Evolutionary conservation across 2,888 invertebrate species (phyloP).

Genomic region (Autographa gamma): DNA sequence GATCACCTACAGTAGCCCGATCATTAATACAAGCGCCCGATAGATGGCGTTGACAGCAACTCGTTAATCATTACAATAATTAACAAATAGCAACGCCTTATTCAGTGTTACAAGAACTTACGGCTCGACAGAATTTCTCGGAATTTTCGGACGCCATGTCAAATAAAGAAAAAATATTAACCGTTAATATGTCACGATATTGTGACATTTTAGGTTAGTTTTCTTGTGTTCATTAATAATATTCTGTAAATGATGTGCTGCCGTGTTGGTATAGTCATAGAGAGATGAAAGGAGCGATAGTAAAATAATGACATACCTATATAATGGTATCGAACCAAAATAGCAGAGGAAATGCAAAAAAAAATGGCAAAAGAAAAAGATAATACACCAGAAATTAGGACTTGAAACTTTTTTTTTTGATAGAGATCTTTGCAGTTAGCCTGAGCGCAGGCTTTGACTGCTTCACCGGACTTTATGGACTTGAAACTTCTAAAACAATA

Average conservation of each 20-base stretch:
- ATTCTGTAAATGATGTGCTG: background rate
- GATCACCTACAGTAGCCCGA: constrained; percentile 13
- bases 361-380: too few relatives aligned
- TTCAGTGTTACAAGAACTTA: constrained; percentile 17
- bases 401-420: too few relatives aligned
- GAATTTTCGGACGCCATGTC: constrained; percentile 3
- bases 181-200: constrained; percentile 2
- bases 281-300: background rate
- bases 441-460: too few relatives aligned
- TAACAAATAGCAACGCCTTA: constrained; percentile 61
- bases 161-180: constrained; percentile 5
- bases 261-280: background rate
- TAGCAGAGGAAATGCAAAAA: too few relatives aligned
- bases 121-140: constrained; percentile 9
- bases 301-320: background rate
- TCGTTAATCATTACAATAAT: constrained; percentile 72
- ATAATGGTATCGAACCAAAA: too few relatives aligned
- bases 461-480: too few relatives aligned
- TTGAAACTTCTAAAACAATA: too few relatives aligned
- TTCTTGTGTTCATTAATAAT: background rate
- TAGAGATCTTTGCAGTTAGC: too few relatives aligned
- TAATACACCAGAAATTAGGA: too few relatives aligned
- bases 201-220: constrained; percentile 4
- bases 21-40: constrained; percentile 62
- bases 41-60: constrained; percentile 68